Evolutionary conservation across 2,888 invertebrate species (phyloP), one percentile per base, ranked within the genome.

Genomic region (Melanophora roralis): DNA sequence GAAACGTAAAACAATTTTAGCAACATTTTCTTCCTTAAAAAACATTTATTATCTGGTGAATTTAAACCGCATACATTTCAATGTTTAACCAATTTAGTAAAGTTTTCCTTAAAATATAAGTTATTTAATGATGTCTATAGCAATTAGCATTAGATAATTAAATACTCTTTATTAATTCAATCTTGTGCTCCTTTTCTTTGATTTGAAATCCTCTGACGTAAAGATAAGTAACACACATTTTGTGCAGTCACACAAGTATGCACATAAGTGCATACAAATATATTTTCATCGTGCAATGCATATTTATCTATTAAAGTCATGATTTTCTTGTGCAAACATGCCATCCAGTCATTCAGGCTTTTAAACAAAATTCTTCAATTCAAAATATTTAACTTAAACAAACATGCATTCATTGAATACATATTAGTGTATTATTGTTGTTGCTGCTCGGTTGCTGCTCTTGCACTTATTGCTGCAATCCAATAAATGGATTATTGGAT

Each of bases 121-220:
- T 64, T 69, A 64, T 76, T 55, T 76, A 76, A 69, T 76, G 49
- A 62, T 69, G 76, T 76, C 62, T 57, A 69, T 62, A 69, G 57
- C 64, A 64, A 64, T 77, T 64, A 71, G 57, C 40, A 64, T 71
- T 64, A 77, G 71, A 43, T 77, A 71, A 77, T 77, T 77, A 77
- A 77, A 77, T 77, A 45, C 69, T 43, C 57, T 77, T 71, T 65
- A 65, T 65, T 65, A 64, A 69, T 51, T 40, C 49, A 69, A 76
- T 69, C 40, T 51, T 16, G 8, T 47, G 16, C 36, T 47, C 11
- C 23, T 38, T 11, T 12, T 16, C 19, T 67, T 27, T 12, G 12
- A 40, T 38, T 53, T 34, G 2, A 21, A 27, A 38, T n/a, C 14
- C 21, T 57, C 23, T 7, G 12, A 16, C 45, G 19, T 40, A 36